phyloP scores from a whole-genome alignment of 1,140 invertebrate species.

The Micrasema minimum region DNA sequence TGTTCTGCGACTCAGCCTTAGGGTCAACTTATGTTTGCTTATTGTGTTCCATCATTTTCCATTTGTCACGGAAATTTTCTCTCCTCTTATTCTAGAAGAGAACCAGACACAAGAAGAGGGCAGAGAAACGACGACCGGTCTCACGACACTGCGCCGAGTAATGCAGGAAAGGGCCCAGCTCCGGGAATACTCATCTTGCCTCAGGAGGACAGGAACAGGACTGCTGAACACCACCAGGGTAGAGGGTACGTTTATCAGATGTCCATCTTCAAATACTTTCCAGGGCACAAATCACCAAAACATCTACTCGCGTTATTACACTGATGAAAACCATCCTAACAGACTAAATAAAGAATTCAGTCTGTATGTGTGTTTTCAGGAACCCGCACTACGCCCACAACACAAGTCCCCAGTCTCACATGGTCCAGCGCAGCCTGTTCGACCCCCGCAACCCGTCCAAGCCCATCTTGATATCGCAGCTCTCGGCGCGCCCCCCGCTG shows the following conservation, averaged over 20 bases:
- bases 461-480: constrained; percentile 45
- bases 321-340: too few species aligned
- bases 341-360: too few species aligned
- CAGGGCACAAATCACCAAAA: background rate
- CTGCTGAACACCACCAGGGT: constrained; percentile 32
- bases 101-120: constrained; percentile 29
- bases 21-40: too few species aligned
- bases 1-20: too few species aligned
- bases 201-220: constrained; percentile 42
- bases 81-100: constrained; percentile 31
- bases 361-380: constrained; percentile 16
- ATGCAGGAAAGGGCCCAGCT: constrained; percentile 37
- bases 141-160: constrained; percentile 19
- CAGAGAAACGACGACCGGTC: constrained; percentile 24
- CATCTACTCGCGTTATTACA: too few species aligned
- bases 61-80: too few species aligned
- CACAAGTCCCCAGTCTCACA: constrained; percentile 41
- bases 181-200: constrained; percentile 49
- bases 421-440: constrained; percentile 38
- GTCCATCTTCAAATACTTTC: too few species aligned
- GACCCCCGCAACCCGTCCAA: constrained; percentile 47
- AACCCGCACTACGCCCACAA: constrained; percentile 20
- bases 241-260: constrained; percentile 40
- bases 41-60: too few species aligned
- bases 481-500: background rate